phyloP scores from a whole-genome alignment of 2,888 invertebrate genomes.

The Neelides folsomi region DNA sequence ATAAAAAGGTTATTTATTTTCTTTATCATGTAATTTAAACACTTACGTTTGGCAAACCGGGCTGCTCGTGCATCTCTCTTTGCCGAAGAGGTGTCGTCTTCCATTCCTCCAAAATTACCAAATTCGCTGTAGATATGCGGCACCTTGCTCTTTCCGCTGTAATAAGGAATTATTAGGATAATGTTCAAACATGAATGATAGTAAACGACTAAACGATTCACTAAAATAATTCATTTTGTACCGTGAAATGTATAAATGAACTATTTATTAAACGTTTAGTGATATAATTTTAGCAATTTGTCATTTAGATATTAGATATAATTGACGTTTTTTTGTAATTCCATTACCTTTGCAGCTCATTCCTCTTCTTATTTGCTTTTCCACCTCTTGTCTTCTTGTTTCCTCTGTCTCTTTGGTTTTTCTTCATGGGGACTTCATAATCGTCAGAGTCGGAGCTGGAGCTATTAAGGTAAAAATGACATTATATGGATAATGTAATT shows the following conservation, averaged over 20 bases:
- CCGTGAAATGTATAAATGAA: not conserved
- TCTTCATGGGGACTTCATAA: slow-evolving; percentile 4
- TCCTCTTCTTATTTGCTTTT: slow-evolving; percentile 10
- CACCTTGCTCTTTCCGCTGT: slow-evolving; percentile 20
- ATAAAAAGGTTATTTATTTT: too few relatives aligned
- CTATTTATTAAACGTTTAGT: not conserved
- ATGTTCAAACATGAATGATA: slow-evolving; percentile 1
- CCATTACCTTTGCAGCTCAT: too few relatives aligned
- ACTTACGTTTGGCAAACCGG: slow-evolving; percentile 52
- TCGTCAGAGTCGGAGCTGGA: slow-evolving; percentile 17
- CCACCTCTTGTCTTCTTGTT: slow-evolving; percentile 14
- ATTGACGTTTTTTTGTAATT: too few relatives aligned
- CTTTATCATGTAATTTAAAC: too few relatives aligned
- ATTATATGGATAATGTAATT: too few relatives aligned
- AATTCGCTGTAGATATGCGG: slow-evolving; percentile 30
- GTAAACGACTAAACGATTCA: too few relatives aligned
- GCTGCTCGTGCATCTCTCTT: slow-evolving; percentile 78
- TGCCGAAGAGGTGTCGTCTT: slow-evolving; percentile 43
- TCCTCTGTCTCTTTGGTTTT: slow-evolving; percentile 9
- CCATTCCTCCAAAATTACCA: slow-evolving; percentile 30
- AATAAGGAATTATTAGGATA: slow-evolving; percentile 5
- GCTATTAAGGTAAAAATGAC: too few relatives aligned
- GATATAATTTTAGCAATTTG: slow-evolving; percentile 4
- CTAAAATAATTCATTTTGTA: not conserved
- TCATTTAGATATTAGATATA: too few relatives aligned